Base-by-base conservation (phyloP, 2,888 invertebrate genomes). In the Piscicola geometra region DNA sequence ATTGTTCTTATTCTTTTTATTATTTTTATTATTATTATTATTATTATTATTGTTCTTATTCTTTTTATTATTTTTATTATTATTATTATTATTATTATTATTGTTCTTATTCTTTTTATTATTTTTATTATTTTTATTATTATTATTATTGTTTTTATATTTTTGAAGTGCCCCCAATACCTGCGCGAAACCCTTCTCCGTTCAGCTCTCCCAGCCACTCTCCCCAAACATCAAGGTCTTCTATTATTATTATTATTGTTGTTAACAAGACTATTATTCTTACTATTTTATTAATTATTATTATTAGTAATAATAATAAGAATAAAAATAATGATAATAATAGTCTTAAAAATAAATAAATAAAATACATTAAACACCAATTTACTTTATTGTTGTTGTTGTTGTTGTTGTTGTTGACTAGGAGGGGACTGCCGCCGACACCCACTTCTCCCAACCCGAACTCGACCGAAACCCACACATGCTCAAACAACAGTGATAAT, bases 121-220 rank as follows among this genome's bases (percentile, higher is more conserved):
- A 41, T 41, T 41, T 9, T 41, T 41, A 41, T 41, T 47, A 47
- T 47, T 15, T 15, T 15, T 47, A 47, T 21, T 21, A 47, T 47
- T 21, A 47, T 47, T 47, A 47, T 47, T 47, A 47, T 47, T 47
- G 21, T 47, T 47, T 47, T 47, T 9, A 47, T 47, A 21, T 50
- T 33, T 52, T 36, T 9, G 32, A 18, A 52, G 64, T 64, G 41
- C 90, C 1, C 21, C 69, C 30, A 66, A 77, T 79, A 50, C 79
- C 33, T 36, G 75, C 73, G 74, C 76, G 56, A 75, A 78, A 12
- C 75, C 79, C 47, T n/a, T 80, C 80, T 15, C 80, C 80, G 30
- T 41, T 88, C 75, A 87, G 87, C 78, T 89, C 89, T 64, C 89
- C 89, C 0, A 86, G 88, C 9, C 90, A 28, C 89, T 90, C 9